A percentile compares a stretch with the other conserved stretches of the same genome.
Conservation (phyloP, 1,140 invertebrate species). For the Drosophila rhopaloa region DNA sequence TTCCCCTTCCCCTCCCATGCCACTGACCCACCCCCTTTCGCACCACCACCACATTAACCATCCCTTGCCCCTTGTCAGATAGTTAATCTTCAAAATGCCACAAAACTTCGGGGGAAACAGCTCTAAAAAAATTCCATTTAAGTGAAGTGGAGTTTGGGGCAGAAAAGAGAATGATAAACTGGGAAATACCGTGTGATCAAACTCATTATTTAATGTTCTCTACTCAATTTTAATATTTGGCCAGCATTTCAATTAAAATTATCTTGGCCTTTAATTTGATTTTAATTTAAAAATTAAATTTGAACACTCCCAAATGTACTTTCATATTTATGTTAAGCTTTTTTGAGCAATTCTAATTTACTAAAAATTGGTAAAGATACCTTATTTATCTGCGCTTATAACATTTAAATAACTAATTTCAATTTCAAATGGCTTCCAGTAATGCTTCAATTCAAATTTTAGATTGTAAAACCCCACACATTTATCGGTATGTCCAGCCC, state of each 20-base stretch:
- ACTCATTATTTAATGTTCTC: no score
- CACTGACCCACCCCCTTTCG: not conserved
- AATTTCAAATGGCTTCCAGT: not conserved
- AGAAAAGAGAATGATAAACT: not conserved
- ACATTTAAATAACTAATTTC: not conserved
- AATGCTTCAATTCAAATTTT: not conserved
- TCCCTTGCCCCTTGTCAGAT: not conserved
- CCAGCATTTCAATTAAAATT: no score
- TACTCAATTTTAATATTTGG: no score
- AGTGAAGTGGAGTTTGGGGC: not conserved
- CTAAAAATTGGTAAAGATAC: not conserved
- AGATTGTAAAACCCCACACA: not conserved
- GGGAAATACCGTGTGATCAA: not conserved
- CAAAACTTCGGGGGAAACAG: not conserved
- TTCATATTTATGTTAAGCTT: no score
- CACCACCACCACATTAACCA: conserved; percentile 15
- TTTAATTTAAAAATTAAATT: no score
- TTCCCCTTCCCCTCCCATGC: no score
- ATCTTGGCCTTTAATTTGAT: no score
- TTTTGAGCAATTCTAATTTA: not conserved
- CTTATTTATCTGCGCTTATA: no score
- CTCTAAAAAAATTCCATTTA: not conserved
- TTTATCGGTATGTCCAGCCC: not conserved
- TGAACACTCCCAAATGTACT: no score
- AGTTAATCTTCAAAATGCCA: conserved; percentile 1